Base-by-base conservation (phyloP, 2,888 invertebrate genomes). In the Plagodis pulveraria region DNA sequence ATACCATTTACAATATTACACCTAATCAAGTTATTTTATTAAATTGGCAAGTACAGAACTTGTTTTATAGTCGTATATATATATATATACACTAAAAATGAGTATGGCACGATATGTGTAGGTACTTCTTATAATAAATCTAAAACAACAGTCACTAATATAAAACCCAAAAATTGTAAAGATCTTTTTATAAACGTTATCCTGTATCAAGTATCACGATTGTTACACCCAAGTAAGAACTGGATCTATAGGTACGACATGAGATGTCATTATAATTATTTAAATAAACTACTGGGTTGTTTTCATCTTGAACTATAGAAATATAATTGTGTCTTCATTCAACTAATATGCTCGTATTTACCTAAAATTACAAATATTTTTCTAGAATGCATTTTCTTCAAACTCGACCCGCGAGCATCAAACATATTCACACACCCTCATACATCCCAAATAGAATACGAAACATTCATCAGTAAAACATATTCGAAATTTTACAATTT, bases 21-120 rank as follows among this genome's bases (percentile, higher is more conserved):
- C 1, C 22, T 22, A 22, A 22, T 22, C 4, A 22, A 4, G 22
- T 2, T 22, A 2, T 22, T 22, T 22, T 22, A 22, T 22, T 22
- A 22, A 40, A 49, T 12, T 50, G 41, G 34, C 50, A 50, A 49
- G 33, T 33, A 22, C 6, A 38, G 1, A 41, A 32, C 32, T 32
- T 32, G 22, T 22, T 22, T 22, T 22, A 22, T 22, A 22, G 22
- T 22, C 22, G 4, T 22, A 22, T 22, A 22, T 41, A 22, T 12
- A 6, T 43, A 42, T 43, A 42, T 12, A 38, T 36, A n/a, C 33
- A 10, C 48, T 34, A 50, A 46, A 58, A 54, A 67, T 71, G 73
- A 74, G 71, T 78, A 80, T 80, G 80, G 81, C 80, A 80, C 79
- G 70, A 73, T 70, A 73, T 73, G 69, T 70, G 44, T n/a, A n/a